A percentile compares a stretch with the other conserved stretches of the same genome.
Conservation (phyloP, 2,113 vertebrate species). For the Phocoena phocoena region DNA sequence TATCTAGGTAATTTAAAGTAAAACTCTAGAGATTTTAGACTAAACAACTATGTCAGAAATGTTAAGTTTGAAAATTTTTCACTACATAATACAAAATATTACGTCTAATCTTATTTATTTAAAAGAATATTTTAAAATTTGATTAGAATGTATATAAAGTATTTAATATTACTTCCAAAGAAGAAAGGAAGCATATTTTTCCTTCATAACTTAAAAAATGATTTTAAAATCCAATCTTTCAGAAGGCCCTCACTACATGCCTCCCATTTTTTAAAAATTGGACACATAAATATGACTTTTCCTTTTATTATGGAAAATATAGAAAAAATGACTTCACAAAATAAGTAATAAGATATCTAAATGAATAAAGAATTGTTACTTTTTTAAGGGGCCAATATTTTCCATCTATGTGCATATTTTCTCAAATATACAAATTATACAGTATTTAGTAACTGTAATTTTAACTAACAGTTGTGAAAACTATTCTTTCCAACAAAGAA, state of each 20-base stretch:
- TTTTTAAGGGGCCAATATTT: neutral
- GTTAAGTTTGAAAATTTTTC: constrained; percentile 31
- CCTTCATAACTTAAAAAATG: constrained; percentile 13
- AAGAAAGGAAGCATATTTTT: neutral
- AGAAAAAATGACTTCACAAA: constrained; percentile 40
- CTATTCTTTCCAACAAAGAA: constrained; percentile 39
- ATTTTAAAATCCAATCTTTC: constrained; percentile 29
- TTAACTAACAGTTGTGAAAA: neutral
- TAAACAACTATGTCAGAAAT: neutral
- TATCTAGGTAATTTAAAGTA: neutral
- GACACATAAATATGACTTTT: neutral
- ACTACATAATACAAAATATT: neutral
- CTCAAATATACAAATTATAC: neutral
- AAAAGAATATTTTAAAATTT: constrained; percentile 12
- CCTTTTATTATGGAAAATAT: constrained; percentile 19
- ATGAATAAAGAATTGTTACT: neutral
- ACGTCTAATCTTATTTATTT: neutral
- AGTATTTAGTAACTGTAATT: neutral
- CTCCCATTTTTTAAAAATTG: neutral
- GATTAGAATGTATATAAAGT: neutral
- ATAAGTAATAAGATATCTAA: neutral
- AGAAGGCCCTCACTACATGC: neutral
- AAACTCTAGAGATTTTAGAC: neutral
- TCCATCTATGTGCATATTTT: neutral
- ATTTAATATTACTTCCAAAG: neutral